phyloP scores from a whole-genome alignment of 1,140 invertebrate genomes.

The Saccostrea glomerata region DNA sequence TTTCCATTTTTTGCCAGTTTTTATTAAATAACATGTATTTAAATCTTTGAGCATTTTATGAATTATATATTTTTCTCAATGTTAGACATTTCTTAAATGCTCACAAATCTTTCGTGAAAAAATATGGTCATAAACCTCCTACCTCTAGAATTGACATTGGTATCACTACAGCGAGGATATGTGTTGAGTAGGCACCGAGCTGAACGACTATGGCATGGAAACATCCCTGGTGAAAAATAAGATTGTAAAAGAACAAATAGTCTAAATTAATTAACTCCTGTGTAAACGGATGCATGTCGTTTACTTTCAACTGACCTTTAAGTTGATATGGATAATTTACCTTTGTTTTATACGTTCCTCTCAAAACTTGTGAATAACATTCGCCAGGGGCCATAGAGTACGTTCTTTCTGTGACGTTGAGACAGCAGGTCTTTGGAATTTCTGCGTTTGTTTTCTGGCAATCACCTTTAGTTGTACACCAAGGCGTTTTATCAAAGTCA shows the following conservation, averaged over 20 bases:
- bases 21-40: too few species aligned
- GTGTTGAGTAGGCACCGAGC: too few species aligned
- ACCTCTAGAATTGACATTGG: slow-evolving; percentile 21
- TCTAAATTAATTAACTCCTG: too few species aligned
- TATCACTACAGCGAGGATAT: neutral
- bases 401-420: neutral
- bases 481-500: neutral
- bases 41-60: too few species aligned
- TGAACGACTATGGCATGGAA: neutral
- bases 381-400: neutral
- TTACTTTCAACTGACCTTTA: too few species aligned
- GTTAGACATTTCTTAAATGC: too few species aligned
- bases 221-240: slow-evolving; percentile 9
- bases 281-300: too few species aligned
- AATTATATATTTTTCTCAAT: too few species aligned
- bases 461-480: neutral
- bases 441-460: neutral
- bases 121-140: neutral
- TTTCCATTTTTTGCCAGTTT: too few species aligned
- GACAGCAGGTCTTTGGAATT: slow-evolving; percentile 29
- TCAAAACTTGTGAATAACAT: neutral
- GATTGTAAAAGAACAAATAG: too few species aligned
- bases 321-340: neutral
- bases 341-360: neutral
- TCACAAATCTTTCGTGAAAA: too few species aligned